Evolutionary conservation across 2,888 invertebrate species (phyloP).

Genomic region (Aspidapion aeneum): DNA sequence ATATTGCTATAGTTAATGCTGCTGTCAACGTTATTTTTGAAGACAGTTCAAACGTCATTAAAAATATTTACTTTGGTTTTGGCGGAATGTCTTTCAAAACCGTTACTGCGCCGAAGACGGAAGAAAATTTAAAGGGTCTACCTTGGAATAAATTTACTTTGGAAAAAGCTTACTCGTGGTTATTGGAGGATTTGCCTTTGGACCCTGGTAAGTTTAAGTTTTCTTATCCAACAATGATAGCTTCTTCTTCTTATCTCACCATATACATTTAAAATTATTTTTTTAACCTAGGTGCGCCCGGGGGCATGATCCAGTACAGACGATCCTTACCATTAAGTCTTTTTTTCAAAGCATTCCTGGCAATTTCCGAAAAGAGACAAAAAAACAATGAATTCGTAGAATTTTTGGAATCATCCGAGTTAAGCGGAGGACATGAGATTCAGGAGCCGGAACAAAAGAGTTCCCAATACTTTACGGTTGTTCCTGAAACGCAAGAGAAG

Average conservation of each 20-base stretch:
- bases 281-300: constrained; percentile 65
- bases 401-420: too few relatives aligned
- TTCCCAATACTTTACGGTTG: constrained; percentile 64
- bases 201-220: too few relatives aligned
- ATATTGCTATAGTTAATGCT: constrained; percentile 93
- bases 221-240: too few relatives aligned
- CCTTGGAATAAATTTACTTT: constrained; percentile 38
- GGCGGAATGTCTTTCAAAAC: constrained; percentile 93
- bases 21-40: constrained; percentile 71
- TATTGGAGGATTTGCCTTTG: constrained; percentile 73
- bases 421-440: too few relatives aligned
- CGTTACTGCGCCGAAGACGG: constrained; percentile 63
- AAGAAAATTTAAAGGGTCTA: constrained; percentile 45
- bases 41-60: constrained; percentile 51
- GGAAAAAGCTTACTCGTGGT: constrained; percentile 55
- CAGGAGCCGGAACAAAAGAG: constrained; percentile 59
- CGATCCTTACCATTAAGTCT: constrained; percentile 64
- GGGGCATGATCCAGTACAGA: constrained; percentile 64
- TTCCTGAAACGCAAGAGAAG: constrained; percentile 54
- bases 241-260: too few relatives aligned
- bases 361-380: constrained; percentile 52
- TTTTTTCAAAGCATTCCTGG: constrained; percentile 64
- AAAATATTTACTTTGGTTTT: constrained; percentile 54
- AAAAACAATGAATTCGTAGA: constrained; percentile 7
- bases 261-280: too few relatives aligned